Evolutionary conservation across 2,797 vertebrate genomes (phyloP).

Genomic region (Alfaro cultratus): DNA sequence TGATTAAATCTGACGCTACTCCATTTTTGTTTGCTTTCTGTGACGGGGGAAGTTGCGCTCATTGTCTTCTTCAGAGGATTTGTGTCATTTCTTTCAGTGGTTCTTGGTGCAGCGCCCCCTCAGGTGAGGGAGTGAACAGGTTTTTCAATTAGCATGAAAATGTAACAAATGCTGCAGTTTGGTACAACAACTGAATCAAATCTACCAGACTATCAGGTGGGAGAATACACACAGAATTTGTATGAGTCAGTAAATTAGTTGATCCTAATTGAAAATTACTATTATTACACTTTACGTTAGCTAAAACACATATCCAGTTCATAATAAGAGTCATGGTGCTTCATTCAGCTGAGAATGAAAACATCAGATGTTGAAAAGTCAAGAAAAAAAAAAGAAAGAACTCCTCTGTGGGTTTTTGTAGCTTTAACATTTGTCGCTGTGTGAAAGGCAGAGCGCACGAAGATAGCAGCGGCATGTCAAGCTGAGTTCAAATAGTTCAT

Average conservation of each 20-base stretch:
- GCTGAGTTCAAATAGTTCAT: conserved; percentile 43
- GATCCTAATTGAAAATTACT: neutral
- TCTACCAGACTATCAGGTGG: neutral
- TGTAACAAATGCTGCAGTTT: neutral
- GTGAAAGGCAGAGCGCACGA: conserved; percentile 6
- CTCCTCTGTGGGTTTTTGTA: neutral
- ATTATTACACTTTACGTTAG: too few relatives aligned
- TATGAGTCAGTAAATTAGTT: neutral
- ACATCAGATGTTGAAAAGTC: neutral
- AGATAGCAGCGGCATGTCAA: conserved; percentile 20
- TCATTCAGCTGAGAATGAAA: neutral
- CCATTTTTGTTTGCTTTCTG: too few relatives aligned
- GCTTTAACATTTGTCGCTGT: conserved; percentile 11
- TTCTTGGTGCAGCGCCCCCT: neutral
- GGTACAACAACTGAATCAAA: neutral
- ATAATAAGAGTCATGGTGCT: neutral
- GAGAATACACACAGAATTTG: neutral
- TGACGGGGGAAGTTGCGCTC: too few relatives aligned
- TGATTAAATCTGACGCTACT: too few relatives aligned
- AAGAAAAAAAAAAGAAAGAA: neutral
- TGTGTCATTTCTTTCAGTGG: neutral
- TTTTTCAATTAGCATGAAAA: neutral
- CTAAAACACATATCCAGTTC: neutral
- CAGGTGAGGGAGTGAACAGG: neutral
- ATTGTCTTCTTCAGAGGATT: too few relatives aligned